Percentiles rank a stretch among this genome's conserved stretches.
Evolutionary conservation across 2,113 vertebrate species (phyloP).

Genomic region (Natator depressus): DNA sequence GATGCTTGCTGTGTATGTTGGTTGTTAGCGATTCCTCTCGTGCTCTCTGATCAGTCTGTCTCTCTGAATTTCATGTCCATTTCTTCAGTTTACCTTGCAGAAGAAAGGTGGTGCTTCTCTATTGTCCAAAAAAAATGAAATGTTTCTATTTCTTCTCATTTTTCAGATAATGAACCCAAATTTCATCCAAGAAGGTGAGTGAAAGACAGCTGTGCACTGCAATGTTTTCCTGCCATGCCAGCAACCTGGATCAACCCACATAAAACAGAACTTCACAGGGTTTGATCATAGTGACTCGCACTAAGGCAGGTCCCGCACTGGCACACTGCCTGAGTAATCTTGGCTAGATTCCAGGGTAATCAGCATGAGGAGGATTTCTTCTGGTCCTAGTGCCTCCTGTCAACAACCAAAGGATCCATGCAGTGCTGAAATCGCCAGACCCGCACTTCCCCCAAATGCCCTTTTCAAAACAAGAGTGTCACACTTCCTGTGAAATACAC

Average conservation of each 20-base stretch:
- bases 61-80: neutral
- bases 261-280: neutral
- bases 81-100: neutral
- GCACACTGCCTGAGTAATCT: neutral
- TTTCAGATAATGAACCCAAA: conserved; percentile 98
- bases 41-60: neutral
- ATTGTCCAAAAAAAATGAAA: conserved; percentile 54
- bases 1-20: neutral
- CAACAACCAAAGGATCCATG: neutral
- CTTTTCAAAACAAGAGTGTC: neutral
- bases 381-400: neutral
- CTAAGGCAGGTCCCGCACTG: neutral
- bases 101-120: neutral
- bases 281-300: neutral
- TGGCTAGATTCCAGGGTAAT: neutral
- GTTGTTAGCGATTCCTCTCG: neutral
- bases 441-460: neutral
- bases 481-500: neutral
- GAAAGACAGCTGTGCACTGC: conserved; percentile 11
- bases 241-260: neutral
- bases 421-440: neutral
- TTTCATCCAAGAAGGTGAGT: conserved; percentile 99
- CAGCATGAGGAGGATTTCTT: neutral
- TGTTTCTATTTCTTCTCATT: conserved; percentile 72
- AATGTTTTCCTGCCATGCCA: neutral